These are phyloP conservation scores for Archivesica marissinica DNA, from an alignment of 1,140 invertebrate species.

Conservation along the genomic window DNA sequence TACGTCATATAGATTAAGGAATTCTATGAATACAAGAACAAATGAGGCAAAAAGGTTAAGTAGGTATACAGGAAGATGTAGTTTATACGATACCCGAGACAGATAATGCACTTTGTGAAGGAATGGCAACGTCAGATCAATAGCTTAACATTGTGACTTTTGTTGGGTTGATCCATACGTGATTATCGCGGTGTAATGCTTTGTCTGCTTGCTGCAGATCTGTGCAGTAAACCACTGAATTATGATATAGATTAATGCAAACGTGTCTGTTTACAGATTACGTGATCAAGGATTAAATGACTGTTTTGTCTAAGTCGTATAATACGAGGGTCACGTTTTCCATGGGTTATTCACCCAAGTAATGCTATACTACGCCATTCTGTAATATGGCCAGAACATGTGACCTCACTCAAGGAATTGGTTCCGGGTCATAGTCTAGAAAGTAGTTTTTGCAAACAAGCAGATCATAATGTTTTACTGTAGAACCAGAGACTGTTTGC, in stretches of 20 bases:
- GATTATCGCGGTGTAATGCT: constrained; percentile 1
- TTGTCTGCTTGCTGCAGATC: constrained; percentile 14
- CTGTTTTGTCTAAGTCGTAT: no score
- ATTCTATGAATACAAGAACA: constrained; percentile 7
- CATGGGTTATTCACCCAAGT: no score
- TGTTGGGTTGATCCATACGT: neutral
- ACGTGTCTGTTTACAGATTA: neutral
- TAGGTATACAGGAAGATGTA: neutral
- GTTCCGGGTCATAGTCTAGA: no score
- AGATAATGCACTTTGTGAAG: neutral
- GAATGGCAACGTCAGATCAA: neutral
- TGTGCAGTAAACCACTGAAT: neutral
- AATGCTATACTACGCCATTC: no score
- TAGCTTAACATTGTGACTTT: neutral
- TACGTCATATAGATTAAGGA: constrained; percentile 5
- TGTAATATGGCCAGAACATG: no score
- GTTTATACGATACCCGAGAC: neutral
- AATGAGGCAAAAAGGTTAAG: constrained; percentile 27
- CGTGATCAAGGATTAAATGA: no score
- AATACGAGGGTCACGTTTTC: no score
- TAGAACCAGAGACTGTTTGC: no score
- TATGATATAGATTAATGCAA: neutral
- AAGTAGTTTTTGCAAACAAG: no score
- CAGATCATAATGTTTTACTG: no score
- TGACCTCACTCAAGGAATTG: no score